Base-by-base conservation (phyloP, 1,140 invertebrate species). In the Goniozus legneri region DNA sequence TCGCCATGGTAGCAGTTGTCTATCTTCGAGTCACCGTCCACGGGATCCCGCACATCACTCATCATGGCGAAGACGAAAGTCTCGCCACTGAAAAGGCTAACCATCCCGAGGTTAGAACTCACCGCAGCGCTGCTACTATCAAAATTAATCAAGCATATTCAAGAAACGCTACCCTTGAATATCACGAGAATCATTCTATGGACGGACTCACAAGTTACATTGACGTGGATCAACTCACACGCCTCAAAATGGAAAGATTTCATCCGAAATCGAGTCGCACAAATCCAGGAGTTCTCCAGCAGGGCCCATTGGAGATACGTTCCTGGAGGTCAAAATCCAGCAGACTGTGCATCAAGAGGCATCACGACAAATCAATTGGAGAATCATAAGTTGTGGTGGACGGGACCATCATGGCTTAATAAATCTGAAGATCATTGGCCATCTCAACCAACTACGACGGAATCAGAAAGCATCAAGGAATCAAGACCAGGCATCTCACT, bases 181-280 rank as follows among this genome's bases (percentile, higher is more conserved):
- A 18, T 18, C 4, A 2, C 2, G 0, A 2, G 3, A 14, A 47
- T 16, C 1, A 8, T 31, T 13, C 8, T 40, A 22, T 53, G 46
- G 51, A 40, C 41, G 3, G 36, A 53, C 8, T 48, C 41, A 13
- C 51, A 67, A 47, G 50, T 66, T 0, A 52, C 44, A 1, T 46
- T 52, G 1, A 36, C 35, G 0, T 71, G 50, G 36, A 44, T 48
- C 27, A 34, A n/a, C 6, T 22, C 43, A 7, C 39, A 41, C 1
- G 6, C 34, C 12, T 32, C 19, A 0, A 19, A 36, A 0, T 54
- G 42, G 43, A 40, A 40, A 1, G 22, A 21, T 1, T 67, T 60
- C 21, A 61, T 46, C 21, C 46, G 21, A 47, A 47, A 45, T 8
- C 8, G 33, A 6, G 46, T 48, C 0, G 2, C 32, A 1, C 31